A percentile compares a stretch with the other conserved stretches of the same genome.
phyloP scores from a whole-genome alignment of 2,113 vertebrate species.

The Salvator merianae region DNA sequence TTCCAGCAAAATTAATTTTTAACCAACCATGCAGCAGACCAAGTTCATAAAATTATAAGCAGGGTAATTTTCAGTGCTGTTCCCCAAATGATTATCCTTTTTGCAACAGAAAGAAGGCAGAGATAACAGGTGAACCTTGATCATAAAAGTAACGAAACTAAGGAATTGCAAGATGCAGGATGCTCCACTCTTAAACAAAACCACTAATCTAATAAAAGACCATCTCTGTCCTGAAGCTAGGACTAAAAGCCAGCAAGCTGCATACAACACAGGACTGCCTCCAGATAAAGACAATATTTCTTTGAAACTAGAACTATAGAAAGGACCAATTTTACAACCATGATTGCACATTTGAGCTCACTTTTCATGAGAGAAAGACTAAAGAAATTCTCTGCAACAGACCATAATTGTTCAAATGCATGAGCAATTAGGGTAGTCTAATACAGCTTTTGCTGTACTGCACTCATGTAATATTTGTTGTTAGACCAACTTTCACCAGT shows the following conservation, averaged over 20 bases:
- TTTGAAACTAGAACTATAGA: slow-evolving; percentile 25
- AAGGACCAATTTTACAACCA: not conserved
- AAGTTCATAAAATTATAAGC: not conserved
- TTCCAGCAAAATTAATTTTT: not conserved
- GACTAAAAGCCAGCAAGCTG: slow-evolving; percentile 2
- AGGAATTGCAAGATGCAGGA: not conserved
- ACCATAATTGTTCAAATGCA: not conserved
- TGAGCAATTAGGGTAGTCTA: not conserved
- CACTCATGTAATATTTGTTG: not conserved
- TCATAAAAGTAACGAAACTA: slow-evolving; percentile 9
- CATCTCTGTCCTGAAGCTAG: not conserved
- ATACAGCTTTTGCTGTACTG: not conserved
- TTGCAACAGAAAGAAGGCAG: not conserved
- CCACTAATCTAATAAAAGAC: slow-evolving; percentile 13
- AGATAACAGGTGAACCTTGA: not conserved
- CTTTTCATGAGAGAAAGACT: not conserved
- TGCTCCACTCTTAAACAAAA: not conserved
- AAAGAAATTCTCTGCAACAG: not conserved
- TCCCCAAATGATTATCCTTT: not conserved
- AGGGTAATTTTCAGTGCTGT: not conserved
- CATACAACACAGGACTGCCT: not conserved
- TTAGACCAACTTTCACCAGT: not conserved
- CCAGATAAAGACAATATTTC: slow-evolving; percentile 19
- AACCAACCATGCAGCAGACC: no score
- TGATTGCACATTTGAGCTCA: not conserved